A percentile compares a stretch with the other conserved stretches of the same genome.
Evolutionary conservation across 1,140 invertebrate genomes (phyloP).

Genomic region (Drosophila parabipectinata): DNA sequence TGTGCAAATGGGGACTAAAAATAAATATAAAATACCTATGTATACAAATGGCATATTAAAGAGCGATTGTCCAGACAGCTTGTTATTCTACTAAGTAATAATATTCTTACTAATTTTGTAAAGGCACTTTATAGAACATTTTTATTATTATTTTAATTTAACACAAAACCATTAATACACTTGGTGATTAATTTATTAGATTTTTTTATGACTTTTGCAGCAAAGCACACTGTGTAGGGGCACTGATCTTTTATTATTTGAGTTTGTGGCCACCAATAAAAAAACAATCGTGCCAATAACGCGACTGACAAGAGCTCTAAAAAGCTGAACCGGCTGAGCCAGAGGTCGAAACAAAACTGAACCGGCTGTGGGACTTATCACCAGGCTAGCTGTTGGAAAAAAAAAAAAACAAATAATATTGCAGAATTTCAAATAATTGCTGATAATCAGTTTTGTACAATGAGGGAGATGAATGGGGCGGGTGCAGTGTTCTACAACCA

Average conservation of each 20-base stretch:
- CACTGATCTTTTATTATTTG: not conserved
- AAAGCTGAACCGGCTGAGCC: constrained; percentile 44
- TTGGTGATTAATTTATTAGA: not conserved
- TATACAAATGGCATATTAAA: not conserved
- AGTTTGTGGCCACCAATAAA: not conserved
- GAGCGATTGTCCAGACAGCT: not conserved
- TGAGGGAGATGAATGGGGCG: constrained; percentile 7
- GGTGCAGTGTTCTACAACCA: constrained; percentile 1
- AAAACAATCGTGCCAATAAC: no score
- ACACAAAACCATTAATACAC: not conserved
- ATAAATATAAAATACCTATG: constrained; percentile 5
- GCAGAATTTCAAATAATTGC: constrained; percentile 26
- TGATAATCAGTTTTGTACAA: constrained; percentile 35
- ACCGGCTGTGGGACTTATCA: constrained; percentile 30
- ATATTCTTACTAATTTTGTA: no score
- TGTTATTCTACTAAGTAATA: no score
- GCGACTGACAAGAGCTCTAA: not conserved
- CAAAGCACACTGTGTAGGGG: not conserved
- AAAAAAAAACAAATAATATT: constrained; percentile 15
- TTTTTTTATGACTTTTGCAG: not conserved
- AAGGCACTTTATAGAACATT: not conserved
- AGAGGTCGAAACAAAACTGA: constrained; percentile 46
- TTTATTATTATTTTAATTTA: not conserved
- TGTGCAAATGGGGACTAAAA: constrained; percentile 2
- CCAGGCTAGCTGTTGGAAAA: not conserved